phyloP scores from a whole-genome alignment of 2,113 vertebrate genomes.

The Tichodroma muraria region DNA sequence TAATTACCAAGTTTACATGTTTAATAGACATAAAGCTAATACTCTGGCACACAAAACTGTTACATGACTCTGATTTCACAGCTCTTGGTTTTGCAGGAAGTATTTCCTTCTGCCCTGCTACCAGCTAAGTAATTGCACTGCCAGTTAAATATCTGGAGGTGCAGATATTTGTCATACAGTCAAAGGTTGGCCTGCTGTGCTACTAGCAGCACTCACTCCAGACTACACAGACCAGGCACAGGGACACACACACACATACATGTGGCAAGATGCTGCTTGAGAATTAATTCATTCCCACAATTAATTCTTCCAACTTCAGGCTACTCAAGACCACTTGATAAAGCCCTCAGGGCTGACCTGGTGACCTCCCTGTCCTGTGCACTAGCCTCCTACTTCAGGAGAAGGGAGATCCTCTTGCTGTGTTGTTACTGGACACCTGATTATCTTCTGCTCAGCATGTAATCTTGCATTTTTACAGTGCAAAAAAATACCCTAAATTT shows the following conservation, averaged over 20 bases:
- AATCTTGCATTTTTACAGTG: background rate
- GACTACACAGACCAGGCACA: background rate
- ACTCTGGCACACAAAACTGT: background rate
- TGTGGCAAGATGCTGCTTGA: background rate
- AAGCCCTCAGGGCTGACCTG: background rate
- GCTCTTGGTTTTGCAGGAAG: background rate
- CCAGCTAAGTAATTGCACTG: background rate
- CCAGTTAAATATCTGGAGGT: background rate
- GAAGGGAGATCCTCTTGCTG: background rate
- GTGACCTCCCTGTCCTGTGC: background rate
- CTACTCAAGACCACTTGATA: background rate
- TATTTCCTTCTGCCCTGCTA: background rate
- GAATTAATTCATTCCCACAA: background rate
- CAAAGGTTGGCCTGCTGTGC: background rate
- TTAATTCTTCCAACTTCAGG: background rate
- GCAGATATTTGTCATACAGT: background rate
- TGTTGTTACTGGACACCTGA: background rate
- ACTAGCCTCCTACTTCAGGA: background rate
- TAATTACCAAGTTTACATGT: background rate
- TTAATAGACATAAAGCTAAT: background rate
- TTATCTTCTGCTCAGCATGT: background rate
- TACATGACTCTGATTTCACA: background rate
- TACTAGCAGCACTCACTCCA: background rate
- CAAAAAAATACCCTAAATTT: background rate
- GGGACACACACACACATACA: fast-evolving